Base-by-base conservation (phyloP, 1,140 invertebrate genomes). In the Zaprionus capensis region DNA sequence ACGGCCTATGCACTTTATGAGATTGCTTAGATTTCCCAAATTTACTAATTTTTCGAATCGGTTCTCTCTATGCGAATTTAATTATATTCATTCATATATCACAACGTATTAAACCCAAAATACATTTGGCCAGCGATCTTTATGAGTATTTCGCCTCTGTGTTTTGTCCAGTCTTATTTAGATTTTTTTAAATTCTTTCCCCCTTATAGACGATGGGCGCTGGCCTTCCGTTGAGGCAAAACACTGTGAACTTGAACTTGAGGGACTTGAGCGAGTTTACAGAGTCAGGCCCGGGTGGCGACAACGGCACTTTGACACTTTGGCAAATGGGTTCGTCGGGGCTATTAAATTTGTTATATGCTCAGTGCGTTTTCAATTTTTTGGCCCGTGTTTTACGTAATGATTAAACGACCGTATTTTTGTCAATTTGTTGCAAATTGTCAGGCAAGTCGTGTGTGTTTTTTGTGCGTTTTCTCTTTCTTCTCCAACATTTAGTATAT, bases 381-480 rank as follows among this genome's bases (percentile, higher is more conserved):
- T 72, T 66, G 49, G 73, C 31, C 41, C 59, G 53, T 46, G 85
- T 73, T 88, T 88, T 88, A 88, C 85, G 85, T 88, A 88, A 88
- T 88, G 85, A 91, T 90, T 88, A 88, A 88, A 90, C 70, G 85
- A 73, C 67, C 80, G 86, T 82, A 90, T 88, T 80, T 90, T 85
- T 85, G 81, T 82, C 79, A 88, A 90, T 90, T 90, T 88, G 81
- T 90, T 88, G 85, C 84, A 90, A 90, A 88, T 88, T 90, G 85
- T 90, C 71, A 55, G 56, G 41, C 55, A 53, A 58, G 20, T 65
- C 70, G 71, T 77, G 67, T 71, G 46, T 79, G 76, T 79, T 69
- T 77, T 71, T 55, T 72, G 22, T 56, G 38, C 31, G 55, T 65
- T 65, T 31, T 63, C 24, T 44, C 2, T 64, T 62, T 46, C 77